phyloP scores from a whole-genome alignment of 2,113 vertebrate genomes.

The Toxotes jaculatrix region DNA sequence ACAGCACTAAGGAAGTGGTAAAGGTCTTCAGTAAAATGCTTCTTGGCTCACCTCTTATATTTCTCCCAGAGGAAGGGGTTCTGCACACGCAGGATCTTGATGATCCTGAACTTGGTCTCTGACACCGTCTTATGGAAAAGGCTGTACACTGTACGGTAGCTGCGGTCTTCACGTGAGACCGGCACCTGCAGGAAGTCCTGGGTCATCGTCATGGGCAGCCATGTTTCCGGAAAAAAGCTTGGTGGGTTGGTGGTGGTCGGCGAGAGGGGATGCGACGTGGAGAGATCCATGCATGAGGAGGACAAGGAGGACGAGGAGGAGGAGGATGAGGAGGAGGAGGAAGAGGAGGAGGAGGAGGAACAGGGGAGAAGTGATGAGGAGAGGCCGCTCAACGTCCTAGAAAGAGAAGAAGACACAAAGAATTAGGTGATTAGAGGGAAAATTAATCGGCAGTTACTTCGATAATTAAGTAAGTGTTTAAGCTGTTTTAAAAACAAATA shows the following conservation, averaged over 20 bases:
- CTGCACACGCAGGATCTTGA: slow-evolving; percentile 96
- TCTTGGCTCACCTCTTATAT: slow-evolving; percentile 93
- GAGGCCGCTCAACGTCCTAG: slow-evolving; percentile 90
- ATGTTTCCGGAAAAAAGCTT: slow-evolving; percentile 96
- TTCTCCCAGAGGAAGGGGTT: slow-evolving; percentile 99
- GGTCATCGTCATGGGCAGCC: slow-evolving; percentile 93
- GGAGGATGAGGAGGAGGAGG: slow-evolving; percentile 72
- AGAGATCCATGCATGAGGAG: slow-evolving; percentile 77
- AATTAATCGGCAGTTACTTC: not conserved
- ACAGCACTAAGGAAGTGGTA: not conserved
- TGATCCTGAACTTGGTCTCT: slow-evolving; percentile 96
- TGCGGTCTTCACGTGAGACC: slow-evolving; percentile 94
- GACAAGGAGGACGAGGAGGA: too few species aligned
- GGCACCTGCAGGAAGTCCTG: slow-evolving; percentile 99
- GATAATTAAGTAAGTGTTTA: not conserved
- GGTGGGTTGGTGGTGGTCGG: slow-evolving; percentile 86
- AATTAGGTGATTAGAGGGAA: not conserved
- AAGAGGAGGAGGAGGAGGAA: slow-evolving; percentile 74
- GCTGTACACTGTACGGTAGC: slow-evolving; percentile 97
- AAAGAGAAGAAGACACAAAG: not conserved
- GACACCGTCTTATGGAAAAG: slow-evolving; percentile 99
- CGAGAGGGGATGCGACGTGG: slow-evolving; percentile 80
- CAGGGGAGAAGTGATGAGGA: slow-evolving; percentile 75
- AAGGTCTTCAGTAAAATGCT: not conserved
- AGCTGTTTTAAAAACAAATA: not conserved